A percentile compares a stretch with the other conserved stretches of the same genome.
Evolutionary conservation across 2,113 vertebrate genomes (phyloP).

Genomic region (Ochotona curzoniae): DNA sequence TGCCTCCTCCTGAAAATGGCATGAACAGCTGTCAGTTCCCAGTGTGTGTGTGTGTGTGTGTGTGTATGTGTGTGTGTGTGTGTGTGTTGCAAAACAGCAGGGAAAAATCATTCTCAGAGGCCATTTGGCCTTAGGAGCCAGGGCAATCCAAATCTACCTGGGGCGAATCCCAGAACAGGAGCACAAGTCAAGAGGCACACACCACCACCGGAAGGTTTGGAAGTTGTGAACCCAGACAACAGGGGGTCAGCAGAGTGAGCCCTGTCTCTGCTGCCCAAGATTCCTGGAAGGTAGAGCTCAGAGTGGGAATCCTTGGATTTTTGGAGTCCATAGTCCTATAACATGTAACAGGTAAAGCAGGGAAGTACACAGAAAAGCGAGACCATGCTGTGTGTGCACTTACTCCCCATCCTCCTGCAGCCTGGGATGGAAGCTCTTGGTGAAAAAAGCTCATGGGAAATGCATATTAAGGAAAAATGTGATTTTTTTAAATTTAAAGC

Average conservation of each 20-base stretch:
- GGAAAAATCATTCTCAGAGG: neutral
- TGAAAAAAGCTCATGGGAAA: too few species aligned
- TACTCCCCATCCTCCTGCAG: neutral
- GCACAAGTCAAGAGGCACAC: neutral
- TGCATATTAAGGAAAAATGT: too few species aligned
- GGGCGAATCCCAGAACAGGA: neutral
- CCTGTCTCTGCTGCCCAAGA: too few species aligned
- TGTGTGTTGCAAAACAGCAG: too few species aligned
- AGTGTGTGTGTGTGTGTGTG: too few species aligned
- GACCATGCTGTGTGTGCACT: accelerated
- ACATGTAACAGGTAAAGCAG: accelerated
- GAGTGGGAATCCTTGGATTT: too few species aligned
- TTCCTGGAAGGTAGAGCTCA: neutral
- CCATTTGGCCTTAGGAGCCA: neutral
- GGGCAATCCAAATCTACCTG: neutral
- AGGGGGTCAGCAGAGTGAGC: too few species aligned
- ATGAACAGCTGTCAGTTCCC: neutral
- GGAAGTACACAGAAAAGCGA: accelerated
- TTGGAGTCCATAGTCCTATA: neutral
- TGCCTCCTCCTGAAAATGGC: too few species aligned
- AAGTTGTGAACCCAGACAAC: neutral
- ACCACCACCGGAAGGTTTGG: neutral
- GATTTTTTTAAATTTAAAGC: too few species aligned
- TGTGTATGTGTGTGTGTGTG: too few species aligned
- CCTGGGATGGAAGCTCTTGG: too few species aligned